Evolutionary conservation across 35 echinoderm and acorn worm genomes (phyloP), one percentile per base, ranked within the genome.

Genomic region (Diadema setosum): DNA sequence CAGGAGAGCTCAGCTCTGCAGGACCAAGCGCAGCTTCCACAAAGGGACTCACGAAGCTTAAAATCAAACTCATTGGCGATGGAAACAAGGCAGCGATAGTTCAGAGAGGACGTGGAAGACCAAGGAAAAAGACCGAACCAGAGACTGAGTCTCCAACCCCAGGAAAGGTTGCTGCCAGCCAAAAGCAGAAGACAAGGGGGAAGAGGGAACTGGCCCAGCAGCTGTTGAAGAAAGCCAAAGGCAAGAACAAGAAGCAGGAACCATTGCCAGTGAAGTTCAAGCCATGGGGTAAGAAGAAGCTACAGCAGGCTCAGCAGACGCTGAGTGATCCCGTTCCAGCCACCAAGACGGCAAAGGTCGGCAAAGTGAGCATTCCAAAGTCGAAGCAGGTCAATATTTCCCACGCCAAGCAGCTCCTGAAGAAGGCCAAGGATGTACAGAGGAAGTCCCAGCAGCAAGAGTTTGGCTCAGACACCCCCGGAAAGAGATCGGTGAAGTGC

Each of bases 401-500:
- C 39, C 29, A 78, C 24, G 73, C 73, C 40, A 39, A 35, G 40
- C 30, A 87, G 63, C 65, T 73, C 15, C 63, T 73, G 65, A 87
- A 87, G 39, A 46, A 70, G 46, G 43, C 63, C 1, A 87, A 87
- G 40, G 39, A 23, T 31, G 69, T 70, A 26, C 65, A 75, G 41
- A 48, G 46, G 3, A 87, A 75, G 60, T 34, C 43, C 39, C 58
- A 69, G 26, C 57, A 65, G 15, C n/a, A n/a, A n/a, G 69, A 20
- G 7, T 78, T 78, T 44, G 40, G 17, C 31, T 58, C 45, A 18
- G 58, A 30, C 9, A 25, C 40, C 2, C 30, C 45, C 4, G 81
- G 88, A 17, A 95, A 95, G 76, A 43, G 93, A 29, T 91, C 37
- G 34, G 65, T 95, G 1, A 91, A 91, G 42, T 80, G 81, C 33